Conservation (phyloP, 2,888 invertebrate genomes). For the Stenodema calcarata region DNA sequence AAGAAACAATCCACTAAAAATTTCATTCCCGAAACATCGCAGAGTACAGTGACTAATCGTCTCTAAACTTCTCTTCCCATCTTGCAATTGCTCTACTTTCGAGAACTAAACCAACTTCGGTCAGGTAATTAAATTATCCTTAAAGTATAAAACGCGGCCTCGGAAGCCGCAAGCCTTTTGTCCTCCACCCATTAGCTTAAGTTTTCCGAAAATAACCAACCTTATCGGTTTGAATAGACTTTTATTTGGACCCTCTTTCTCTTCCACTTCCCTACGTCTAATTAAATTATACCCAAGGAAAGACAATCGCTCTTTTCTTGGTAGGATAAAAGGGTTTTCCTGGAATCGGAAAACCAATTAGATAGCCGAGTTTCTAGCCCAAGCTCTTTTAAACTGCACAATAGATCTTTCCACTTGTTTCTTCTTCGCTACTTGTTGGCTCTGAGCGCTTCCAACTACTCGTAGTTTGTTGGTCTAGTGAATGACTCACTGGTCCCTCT, state of each 20-base stretch:
- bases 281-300: conserved; percentile 23
- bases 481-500: no score
- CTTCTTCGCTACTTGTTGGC: neutral
- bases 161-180: conserved; percentile 25
- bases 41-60: neutral
- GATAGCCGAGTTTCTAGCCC: neutral
- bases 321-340: neutral
- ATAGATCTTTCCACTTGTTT: neutral
- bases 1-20: no score
- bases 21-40: no score
- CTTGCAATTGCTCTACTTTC: neutral
- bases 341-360: conserved; percentile 8
- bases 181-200: conserved; percentile 37
- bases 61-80: neutral
- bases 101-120: neutral
- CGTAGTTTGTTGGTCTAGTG: no score
- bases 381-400: neutral
- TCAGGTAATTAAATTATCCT: conserved; percentile 1
- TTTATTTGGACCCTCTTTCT: neutral
- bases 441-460: neutral
- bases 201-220: conserved; percentile 43
- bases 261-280: neutral
- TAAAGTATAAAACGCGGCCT: neutral
- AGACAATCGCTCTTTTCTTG: neutral
- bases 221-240: conserved; percentile 16